Base-by-base conservation (phyloP, 2,797 vertebrate genomes). In the Ciconia nigra region DNA sequence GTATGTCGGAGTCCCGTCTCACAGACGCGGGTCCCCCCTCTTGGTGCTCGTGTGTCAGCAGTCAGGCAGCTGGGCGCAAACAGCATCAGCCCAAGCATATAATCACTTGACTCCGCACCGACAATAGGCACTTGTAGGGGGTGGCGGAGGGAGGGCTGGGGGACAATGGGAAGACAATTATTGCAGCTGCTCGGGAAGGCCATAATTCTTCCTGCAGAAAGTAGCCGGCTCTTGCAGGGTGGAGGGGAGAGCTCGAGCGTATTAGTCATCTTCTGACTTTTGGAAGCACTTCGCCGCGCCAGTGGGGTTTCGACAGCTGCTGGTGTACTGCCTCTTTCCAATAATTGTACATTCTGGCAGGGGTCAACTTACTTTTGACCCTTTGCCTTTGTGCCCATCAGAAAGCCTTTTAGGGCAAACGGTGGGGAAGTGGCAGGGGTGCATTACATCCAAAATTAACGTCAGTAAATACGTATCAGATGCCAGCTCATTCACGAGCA, bases 91-190 rank as follows among this genome's bases (percentile, higher is more conserved):
- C 98, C 91, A 90, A 98, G 97, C 98, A 96, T 98, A 96, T 98
- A 99, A 99, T 99, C 98, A 98, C 98, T 95, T 39, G 97, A 98
- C 98, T 98, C 97, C 63, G 0, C 16, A 21, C 78, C 41, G 35
- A 99, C 98, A 99, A 99, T 98, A 97, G 97, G 89, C 97, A 98
- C 98, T 98, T 99, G 98, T 99, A 98, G 98, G 98, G 97, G 98
- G 98, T 97, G 98, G 98, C 89, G 37, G 71, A 98, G 98, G 98
- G 98, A 98, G 98, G 98, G 98, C 98, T 61, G 82, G 67, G 59
- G 94, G 95, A 99, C 98, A 99, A 99, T 98, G 93, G 98, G 93
- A 69, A 96, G 97, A 98, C 98, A 98, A 98, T 98, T 98, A 98
- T 98, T 98, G 98, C 99, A 99, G 99, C 99, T 99, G 99, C 98